phyloP scores from a whole-genome alignment of 2,888 invertebrate genomes.

The Eustalomyia histrio region DNA sequence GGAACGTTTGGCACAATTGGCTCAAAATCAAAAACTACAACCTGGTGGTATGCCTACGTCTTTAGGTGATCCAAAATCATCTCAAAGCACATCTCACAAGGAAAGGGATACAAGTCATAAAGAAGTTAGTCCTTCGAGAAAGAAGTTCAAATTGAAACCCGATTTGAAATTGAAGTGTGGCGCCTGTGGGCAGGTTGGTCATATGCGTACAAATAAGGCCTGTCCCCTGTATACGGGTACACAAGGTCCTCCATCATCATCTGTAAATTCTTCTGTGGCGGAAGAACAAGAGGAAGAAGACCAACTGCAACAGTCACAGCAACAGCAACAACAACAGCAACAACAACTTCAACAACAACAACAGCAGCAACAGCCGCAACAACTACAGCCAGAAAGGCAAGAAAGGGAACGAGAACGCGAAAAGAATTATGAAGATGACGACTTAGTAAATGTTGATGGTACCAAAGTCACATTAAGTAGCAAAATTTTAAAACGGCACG shows the following conservation, averaged over 20 bases:
- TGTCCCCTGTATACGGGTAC: constrained; percentile 94
- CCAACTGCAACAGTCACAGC: background rate
- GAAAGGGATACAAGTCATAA: constrained; percentile 78
- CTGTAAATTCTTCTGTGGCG: constrained; percentile 86
- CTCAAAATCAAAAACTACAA: constrained; percentile 77
- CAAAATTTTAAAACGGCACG: constrained; percentile 92
- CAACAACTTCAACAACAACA: no score
- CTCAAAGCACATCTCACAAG: constrained; percentile 75
- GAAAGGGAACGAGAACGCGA: constrained; percentile 83
- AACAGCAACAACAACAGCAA: no score
- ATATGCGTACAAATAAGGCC: constrained; percentile 93
- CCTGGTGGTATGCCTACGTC: constrained; percentile 79
- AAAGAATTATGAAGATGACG: constrained; percentile 88
- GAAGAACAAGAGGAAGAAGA: constrained; percentile 88
- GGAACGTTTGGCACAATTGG: constrained; percentile 83
- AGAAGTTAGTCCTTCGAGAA: constrained; percentile 84
- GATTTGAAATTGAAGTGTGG: constrained; percentile 97
- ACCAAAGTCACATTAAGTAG: constrained; percentile 95
- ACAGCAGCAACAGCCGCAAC: no score
- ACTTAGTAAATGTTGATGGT: constrained; percentile 95
- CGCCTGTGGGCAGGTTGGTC: constrained; percentile 90
- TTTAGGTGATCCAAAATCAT: constrained; percentile 78
- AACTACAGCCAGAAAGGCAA: constrained; percentile 75
- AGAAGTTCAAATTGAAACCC: constrained; percentile 92
- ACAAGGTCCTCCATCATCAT: constrained; percentile 81